Evolutionary conservation across 2,888 invertebrate genomes (phyloP), one percentile per base, ranked within the genome.

Genomic region (Lamproptera curius): DNA sequence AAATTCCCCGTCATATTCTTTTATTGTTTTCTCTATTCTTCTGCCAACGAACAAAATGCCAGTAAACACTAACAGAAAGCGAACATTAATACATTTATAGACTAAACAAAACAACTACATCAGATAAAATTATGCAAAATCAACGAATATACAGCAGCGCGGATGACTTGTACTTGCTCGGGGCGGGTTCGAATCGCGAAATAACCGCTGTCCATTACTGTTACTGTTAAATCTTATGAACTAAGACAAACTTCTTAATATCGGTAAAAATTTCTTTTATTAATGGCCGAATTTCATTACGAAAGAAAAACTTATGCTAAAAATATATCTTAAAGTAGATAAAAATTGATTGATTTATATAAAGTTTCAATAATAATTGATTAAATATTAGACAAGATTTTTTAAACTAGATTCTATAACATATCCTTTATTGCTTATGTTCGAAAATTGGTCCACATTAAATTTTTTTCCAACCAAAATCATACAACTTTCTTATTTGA

Each of bases 51-150:
- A 6, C 4, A 13, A 33, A 11, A 33, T 11, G n/a, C 5, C 14
- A 33, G 4, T 13, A 9, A 33, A 13, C 13, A 14, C 16, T 15
- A 26, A 41, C 35, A 34, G 46, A 36, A 41, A 28, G 46, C 46
- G 41, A 40, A 46, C 34, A 46, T 14, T 34, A 31, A 31, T 31
- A 31, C 5, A 11, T 31, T 4, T n/a, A 31, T 31, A 34, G 4
- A 20, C 13, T 23, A 14, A 41, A 45, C 14, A 31, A 38, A 47
- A 36, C 38, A 47, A 47, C 42, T 20, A 42, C 16, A 16, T 37
- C 6, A 4, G 35, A 57, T 57, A 59, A 59, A 59, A 52, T 59
- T 39, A 51, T 43, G 33, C 35, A 61, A 59, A 61, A 51, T 61
- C 55, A 61, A 61, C 59, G 55, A 54, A 16, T 49, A 41, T 56